Evolutionary conservation across 1,140 invertebrate genomes (phyloP).

Genomic region (Ceratitis capitata): DNA sequence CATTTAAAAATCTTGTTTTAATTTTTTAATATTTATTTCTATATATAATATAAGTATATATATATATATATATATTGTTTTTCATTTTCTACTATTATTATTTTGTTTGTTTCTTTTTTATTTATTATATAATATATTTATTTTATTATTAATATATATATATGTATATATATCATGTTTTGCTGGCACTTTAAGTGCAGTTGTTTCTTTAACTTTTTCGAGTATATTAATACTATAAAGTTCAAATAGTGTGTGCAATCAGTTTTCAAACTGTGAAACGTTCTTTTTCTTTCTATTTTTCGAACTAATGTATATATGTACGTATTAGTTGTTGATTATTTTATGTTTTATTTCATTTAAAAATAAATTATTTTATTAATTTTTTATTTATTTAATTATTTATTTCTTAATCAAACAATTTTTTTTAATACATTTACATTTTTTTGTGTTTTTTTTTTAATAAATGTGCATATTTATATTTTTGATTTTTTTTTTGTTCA

Average conservation of each 20-base stretch:
- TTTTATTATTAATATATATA: no score
- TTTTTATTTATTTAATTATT: slow-evolving; percentile 14
- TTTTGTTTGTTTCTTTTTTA: not conserved
- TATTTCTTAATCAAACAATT: not conserved
- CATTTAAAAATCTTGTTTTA: not conserved
- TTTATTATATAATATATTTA: no score
- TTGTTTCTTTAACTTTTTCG: not conserved
- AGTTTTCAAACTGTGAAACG: not conserved
- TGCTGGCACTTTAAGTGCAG: not conserved
- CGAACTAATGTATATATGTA: slow-evolving; percentile 23
- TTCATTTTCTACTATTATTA: not conserved
- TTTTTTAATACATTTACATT: not conserved
- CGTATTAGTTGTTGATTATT: no score
- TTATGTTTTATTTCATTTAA: no score
- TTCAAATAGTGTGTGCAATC: not conserved
- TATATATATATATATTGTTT: not conserved
- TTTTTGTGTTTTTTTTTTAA: not conserved
- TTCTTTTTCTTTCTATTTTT: not conserved
- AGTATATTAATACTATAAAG: not conserved
- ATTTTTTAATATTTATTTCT: not conserved
- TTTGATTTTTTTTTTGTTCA: not conserved
- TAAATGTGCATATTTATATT: no score
- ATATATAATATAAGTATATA: not conserved
- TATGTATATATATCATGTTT: no score
- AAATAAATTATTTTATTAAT: no score